Percentiles rank a stretch among this genome's conserved stretches.
phyloP scores from a whole-genome alignment of 2,113 vertebrate genomes.

The Bos javanicus region DNA sequence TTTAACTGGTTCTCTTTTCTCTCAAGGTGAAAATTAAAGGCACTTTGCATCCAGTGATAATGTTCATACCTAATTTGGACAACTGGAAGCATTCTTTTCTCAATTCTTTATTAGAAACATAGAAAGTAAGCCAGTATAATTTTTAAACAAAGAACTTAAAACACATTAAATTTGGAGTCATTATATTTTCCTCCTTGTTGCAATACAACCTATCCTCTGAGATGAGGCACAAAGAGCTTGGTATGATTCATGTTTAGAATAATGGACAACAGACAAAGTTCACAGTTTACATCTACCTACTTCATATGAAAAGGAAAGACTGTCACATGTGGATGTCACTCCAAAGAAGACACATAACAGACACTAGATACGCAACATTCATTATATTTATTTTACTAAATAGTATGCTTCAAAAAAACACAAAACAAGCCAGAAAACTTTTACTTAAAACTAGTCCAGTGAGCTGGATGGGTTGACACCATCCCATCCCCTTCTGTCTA shows the following conservation, averaged over 20 bases:
- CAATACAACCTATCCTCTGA: constrained; percentile 10
- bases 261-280: not conserved
- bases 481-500: not conserved
- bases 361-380: constrained; percentile 47
- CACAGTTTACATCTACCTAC: constrained; percentile 1
- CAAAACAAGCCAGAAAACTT: constrained; percentile 59
- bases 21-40: not conserved
- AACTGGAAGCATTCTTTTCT: constrained; percentile 1
- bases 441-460: constrained; percentile 51
- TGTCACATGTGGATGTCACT: not conserved
- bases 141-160: constrained; percentile 39
- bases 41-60: not conserved
- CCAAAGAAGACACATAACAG: constrained; percentile 57
- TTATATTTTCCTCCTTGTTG: not conserved
- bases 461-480: not conserved
- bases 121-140: constrained; percentile 23
- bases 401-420: constrained; percentile 65
- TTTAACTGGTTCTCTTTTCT: not conserved
- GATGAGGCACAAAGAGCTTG: constrained; percentile 17
- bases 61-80: not conserved
- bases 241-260: not conserved
- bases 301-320: not conserved
- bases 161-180: constrained; percentile 32
- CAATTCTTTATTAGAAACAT: constrained; percentile 54
- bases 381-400: constrained; percentile 76